A percentile compares a stretch with the other conserved stretches of the same genome.
phyloP scores from a whole-genome alignment of 2,113 vertebrate genomes.

The Fregata magnificens region DNA sequence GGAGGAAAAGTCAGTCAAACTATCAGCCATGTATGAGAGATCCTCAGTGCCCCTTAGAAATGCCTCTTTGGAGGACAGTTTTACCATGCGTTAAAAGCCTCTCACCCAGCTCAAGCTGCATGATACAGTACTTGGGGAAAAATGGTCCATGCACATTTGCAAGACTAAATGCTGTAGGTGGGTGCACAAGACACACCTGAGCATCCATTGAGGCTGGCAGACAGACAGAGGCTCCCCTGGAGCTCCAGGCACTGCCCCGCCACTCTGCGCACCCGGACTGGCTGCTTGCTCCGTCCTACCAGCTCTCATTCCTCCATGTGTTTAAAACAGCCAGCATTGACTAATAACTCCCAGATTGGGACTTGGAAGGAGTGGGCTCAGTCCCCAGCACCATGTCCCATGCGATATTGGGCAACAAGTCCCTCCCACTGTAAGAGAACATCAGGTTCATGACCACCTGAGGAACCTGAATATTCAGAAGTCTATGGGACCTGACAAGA shows the following conservation, averaged over 20 bases:
- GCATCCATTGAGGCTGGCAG: not conserved
- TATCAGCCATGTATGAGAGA: not conserved
- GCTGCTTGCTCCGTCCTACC: not conserved
- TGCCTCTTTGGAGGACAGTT: not conserved
- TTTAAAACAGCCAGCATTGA: not conserved
- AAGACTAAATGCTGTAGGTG: not conserved
- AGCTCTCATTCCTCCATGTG: not conserved
- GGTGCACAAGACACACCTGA: not conserved
- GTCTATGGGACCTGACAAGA: not conserved
- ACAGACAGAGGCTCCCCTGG: not conserved
- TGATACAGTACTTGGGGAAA: not conserved
- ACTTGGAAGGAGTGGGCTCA: not conserved
- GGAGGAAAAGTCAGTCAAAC: not conserved
- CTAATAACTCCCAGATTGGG: accelerated
- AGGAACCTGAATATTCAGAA: not conserved
- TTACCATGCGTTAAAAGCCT: not conserved
- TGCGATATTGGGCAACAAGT: accelerated
- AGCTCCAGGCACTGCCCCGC: not conserved
- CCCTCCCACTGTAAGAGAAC: not conserved
- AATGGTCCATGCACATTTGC: accelerated
- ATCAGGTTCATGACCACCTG: not conserved
- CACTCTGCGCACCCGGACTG: accelerated
- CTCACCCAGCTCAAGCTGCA: not conserved
- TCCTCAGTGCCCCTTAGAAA: not conserved
- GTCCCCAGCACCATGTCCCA: accelerated